Evolutionary conservation across 1,140 invertebrate genomes (phyloP).

Genomic region (Ceratitis capitata): DNA sequence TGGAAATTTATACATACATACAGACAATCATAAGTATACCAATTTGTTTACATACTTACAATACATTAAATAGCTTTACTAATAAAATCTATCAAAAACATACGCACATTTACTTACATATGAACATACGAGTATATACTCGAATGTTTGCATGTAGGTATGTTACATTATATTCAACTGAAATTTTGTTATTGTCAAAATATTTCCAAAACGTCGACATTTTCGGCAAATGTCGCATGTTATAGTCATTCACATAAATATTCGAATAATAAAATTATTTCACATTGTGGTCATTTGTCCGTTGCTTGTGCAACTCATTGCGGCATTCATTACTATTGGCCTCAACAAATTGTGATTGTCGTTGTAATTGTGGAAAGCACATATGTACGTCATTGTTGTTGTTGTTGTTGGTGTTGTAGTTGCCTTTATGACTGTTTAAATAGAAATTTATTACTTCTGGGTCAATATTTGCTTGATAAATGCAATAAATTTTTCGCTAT

Average conservation of each 20-base stretch:
- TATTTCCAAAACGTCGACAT: constrained; percentile 12
- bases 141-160: neutral
- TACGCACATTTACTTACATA: neutral
- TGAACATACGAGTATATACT: neutral
- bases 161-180: neutral
- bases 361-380: neutral
- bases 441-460: constrained; percentile 31
- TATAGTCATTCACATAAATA: constrained; percentile 4
- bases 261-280: constrained; percentile 26
- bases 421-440: constrained; percentile 3
- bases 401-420: no score
- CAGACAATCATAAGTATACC: no score
- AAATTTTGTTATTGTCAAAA: neutral
- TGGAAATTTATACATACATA: no score
- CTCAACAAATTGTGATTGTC: constrained; percentile 21
- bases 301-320: neutral
- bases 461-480: constrained; percentile 24
- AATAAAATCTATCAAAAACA: neutral
- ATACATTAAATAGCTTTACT: neutral
- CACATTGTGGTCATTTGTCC: constrained; percentile 19
- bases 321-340: neutral
- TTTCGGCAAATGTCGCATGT: constrained; percentile 11
- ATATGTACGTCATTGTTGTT: neutral
- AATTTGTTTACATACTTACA: no score
- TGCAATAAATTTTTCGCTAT: constrained; percentile 29